Percentiles rank a stretch among this genome's conserved stretches.
phyloP scores from a whole-genome alignment of 2,113 vertebrate species.

The Hipposideros armiger region DNA sequence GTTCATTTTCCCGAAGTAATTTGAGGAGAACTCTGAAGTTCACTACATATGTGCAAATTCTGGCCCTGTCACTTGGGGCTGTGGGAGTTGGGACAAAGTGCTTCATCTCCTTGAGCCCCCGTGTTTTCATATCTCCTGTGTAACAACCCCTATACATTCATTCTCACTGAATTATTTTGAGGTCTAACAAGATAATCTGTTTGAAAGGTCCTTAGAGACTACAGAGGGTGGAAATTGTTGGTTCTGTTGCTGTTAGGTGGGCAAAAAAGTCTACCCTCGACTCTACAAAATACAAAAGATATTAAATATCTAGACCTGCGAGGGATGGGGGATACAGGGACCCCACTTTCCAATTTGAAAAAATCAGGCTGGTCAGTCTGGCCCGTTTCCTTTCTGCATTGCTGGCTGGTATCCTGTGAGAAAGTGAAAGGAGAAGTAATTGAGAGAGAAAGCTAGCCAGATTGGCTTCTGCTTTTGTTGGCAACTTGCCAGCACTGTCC shows the following conservation, averaged over 20 bases:
- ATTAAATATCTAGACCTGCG: neutral
- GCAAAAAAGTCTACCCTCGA: neutral
- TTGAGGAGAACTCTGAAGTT: neutral
- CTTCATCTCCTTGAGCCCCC: neutral
- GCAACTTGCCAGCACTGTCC: neutral
- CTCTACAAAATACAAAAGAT: neutral
- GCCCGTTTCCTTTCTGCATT: neutral
- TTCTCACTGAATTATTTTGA: neutral
- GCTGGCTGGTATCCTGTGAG: neutral
- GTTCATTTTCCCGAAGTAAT: neutral
- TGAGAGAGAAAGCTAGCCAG: neutral
- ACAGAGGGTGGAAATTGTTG: neutral
- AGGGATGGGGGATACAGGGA: neutral
- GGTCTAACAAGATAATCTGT: neutral
- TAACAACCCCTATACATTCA: neutral
- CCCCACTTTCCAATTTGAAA: neutral
- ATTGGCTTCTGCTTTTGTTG: slow-evolving; percentile 37
- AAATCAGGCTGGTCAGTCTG: neutral
- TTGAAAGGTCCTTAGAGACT: neutral
- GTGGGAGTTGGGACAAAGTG: neutral
- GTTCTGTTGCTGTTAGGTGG: neutral
- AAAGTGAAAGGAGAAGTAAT: slow-evolving; percentile 35
- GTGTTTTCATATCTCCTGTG: neutral
- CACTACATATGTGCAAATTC: neutral
- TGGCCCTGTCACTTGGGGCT: neutral